Percentiles rank a stretch among this genome's conserved stretches.
Conservation (phyloP, 2,888 invertebrate genomes). For the Tenthredo livida region DNA sequence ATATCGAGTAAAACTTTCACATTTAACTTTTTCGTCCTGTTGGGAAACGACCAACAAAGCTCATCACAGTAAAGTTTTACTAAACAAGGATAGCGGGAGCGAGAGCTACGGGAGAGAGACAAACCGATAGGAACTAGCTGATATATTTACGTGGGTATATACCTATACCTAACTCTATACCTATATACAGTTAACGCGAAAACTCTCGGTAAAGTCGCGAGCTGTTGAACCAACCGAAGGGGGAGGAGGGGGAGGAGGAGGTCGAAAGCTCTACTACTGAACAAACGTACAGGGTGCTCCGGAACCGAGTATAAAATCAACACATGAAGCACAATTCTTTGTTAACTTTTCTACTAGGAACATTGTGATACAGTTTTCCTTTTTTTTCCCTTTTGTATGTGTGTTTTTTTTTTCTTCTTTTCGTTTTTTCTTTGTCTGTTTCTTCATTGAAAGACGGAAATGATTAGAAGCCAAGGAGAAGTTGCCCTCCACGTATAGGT, state of each 20-base stretch:
- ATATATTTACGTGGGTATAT: slow-evolving; percentile 8
- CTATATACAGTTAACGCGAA: slow-evolving; percentile 29
- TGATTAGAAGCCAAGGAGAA: background rate
- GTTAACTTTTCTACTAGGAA: slow-evolving; percentile 7
- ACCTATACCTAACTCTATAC: slow-evolving; percentile 47
- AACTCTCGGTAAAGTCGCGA: slow-evolving; percentile 46
- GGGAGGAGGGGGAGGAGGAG: background rate
- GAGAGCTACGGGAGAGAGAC: slow-evolving; percentile 49
- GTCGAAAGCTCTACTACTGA: slow-evolving; percentile 23
- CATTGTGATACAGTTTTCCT: background rate
- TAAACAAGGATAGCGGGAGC: slow-evolving; percentile 70
- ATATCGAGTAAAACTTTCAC: slow-evolving; percentile 76
- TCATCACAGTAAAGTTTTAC: slow-evolving; percentile 76
- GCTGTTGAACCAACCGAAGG: slow-evolving; percentile 29
- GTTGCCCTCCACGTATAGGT: background rate
- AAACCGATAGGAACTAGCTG: slow-evolving; percentile 18
- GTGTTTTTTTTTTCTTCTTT: background rate
- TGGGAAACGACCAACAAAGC: slow-evolving; percentile 76
- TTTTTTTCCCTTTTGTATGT: too few relatives aligned
- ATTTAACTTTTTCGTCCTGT: slow-evolving; percentile 76
- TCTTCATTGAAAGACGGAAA: background rate
- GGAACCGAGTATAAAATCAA: slow-evolving; percentile 15
- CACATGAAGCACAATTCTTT: slow-evolving; percentile 20
- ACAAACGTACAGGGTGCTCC: slow-evolving; percentile 37
- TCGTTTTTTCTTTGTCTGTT: background rate